Base-by-base conservation (phyloP, 2,888 invertebrate species). In the Drosophila anomelani region DNA sequence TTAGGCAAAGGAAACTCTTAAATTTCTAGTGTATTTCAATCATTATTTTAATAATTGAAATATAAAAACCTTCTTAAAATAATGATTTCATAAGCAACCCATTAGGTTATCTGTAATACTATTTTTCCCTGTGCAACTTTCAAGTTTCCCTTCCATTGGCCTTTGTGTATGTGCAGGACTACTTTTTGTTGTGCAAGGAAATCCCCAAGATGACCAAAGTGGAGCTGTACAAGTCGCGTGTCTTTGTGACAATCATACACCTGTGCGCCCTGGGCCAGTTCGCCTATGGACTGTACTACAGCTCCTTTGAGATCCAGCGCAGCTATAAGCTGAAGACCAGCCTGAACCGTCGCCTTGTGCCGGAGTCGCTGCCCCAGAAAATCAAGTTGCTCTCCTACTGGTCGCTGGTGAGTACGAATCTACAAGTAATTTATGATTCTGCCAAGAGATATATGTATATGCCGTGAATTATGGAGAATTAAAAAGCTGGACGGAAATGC, bases 371-470 rank as follows among this genome's bases (percentile, higher is more conserved):
- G 53, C 90, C 91, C 29, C 93, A 93, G 53, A 92, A 92, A 63
- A 46, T 91, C 26, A 91, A 93, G 77, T 93, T 92, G 81, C 90
- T 94, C 62, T 93, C 94, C 36, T 93, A 93, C 81, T 94, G 94
- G 94, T 93, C 93, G 80, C 89, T 94, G 92, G 94, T 94, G 90
- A 93, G 93, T 92, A 47, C 17, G 61, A 17, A 23, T 57, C 49
- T 43, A 20, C 39, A 39, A 41, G n/a, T 20, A 41, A 59, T 59
- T 38, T 53, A 59, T 43, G 23, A 17, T 23, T 17, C 12, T 49
- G 41, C 26, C 39, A 26, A 51, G 9, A 53, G 17, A 51, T 32
- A 67, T 53, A 51, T 32, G 53, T 53, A 55, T 71, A 67, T 72
- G 60, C 63, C 47, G 29, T 67, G 74, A 66, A 43, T 68, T 51